Evolutionary conservation across 2,113 vertebrate species (phyloP), one percentile per base, ranked within the genome.

Genomic region (Boleophthalmus pectinirostris): DNA sequence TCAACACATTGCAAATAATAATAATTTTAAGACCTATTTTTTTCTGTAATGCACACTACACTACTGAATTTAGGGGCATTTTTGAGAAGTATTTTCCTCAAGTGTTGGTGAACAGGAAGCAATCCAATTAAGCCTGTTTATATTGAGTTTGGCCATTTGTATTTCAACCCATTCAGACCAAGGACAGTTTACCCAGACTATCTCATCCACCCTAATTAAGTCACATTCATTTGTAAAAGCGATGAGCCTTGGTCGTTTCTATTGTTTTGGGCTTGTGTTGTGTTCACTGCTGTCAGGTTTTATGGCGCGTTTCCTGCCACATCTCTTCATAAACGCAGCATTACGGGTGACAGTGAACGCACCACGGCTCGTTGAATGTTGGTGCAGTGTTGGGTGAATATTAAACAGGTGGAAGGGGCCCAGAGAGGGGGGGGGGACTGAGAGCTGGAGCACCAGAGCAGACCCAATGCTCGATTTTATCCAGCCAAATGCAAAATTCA

Each of bases 401-500:
- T 73, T 70, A 77, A 70, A 16, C 10, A 3, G 66, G 25, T 73
- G 75, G 74, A 69, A 60, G 5, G 54, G 67, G 77, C 82, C 72
- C 67, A 24, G 72, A 65, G 29, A 11, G 16, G 47, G 20, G 21
- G 64, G 21, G 75, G 68, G 25, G 70, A 73, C 73, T 82, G 75
- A 72, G 54, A 0, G 0, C 9, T 1, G 71, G 15, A 74, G n/a
- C 68, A 67, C 45, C 9, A 13, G 66, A 69, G 72, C 78, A 72
- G 75, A 85, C 68, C 80, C 29, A 35, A 54, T 29, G 56, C 47
- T 73, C 68, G 47, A 75, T 77, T 83, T 73, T 53, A 67, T 77
- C 70, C 57, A 33, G 25, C 57, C 57, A 60, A 60, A 60, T 29
- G 18, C 0, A 60, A 51, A 73, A 64, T 20, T 16, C 25, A 18